phyloP scores from a whole-genome alignment of 2,113 vertebrate genomes.

The Perognathus longimembris region DNA sequence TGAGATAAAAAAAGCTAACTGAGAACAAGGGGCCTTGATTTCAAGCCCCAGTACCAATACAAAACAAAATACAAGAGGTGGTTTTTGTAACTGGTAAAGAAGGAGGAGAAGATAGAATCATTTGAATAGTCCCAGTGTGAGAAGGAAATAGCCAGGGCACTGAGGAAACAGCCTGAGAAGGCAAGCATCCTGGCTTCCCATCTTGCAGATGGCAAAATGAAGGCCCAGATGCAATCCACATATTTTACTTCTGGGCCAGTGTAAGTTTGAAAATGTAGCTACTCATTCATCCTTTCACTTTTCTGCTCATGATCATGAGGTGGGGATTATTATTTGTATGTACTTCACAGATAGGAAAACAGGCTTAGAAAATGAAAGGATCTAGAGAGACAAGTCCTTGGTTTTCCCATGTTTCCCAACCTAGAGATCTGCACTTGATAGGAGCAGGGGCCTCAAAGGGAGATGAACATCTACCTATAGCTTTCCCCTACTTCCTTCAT shows the following conservation, averaged over 20 bases:
- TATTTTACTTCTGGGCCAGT: neutral
- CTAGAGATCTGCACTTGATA: constrained; percentile 1
- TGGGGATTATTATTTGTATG: neutral
- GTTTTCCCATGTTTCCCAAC: neutral
- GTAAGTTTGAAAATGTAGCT: neutral
- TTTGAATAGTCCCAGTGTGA: neutral
- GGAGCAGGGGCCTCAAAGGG: neutral
- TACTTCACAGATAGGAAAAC: neutral
- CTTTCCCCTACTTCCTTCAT: neutral
- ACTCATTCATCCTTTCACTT: neutral
- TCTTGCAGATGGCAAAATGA: neutral
- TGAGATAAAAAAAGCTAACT: too few relatives aligned
- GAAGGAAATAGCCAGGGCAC: neutral
- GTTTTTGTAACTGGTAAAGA: too few relatives aligned
- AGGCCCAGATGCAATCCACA: neutral
- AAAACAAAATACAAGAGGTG: too few relatives aligned
- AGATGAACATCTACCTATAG: neutral
- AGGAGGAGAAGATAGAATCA: neutral
- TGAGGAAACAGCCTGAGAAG: neutral
- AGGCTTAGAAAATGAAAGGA: neutral
- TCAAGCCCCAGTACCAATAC: too few relatives aligned
- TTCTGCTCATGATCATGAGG: neutral
- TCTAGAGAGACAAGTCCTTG: neutral
- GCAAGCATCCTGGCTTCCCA: neutral
- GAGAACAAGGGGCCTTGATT: too few relatives aligned